Evolutionary conservation across 2,888 invertebrate genomes (phyloP), one percentile per base, ranked within the genome.

Genomic region (Gymnosoma rotundatum): DNA sequence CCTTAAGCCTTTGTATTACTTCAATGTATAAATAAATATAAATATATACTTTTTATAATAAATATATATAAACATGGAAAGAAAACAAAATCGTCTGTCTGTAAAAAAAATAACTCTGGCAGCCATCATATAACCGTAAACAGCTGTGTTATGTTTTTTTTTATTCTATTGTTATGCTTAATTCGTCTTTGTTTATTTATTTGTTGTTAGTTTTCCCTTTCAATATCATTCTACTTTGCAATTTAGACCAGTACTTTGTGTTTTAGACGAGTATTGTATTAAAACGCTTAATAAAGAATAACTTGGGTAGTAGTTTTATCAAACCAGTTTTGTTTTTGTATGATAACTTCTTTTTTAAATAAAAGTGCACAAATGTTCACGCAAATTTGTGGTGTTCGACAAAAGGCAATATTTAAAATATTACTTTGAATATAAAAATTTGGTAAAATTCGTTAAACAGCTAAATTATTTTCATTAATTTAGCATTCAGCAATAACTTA

Each of bases 81-180:
- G 32, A 32, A 8, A 32, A 8, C 6, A 32, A 7, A 32, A 32
- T 32, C 8, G 8, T 2, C 32, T 32, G 32, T 32, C 8, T 2
- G 32, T 32, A 32, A 32, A 32, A 32, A 5, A 2, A 7, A 0
- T 6, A 32, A 6, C 2, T 32, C 32, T 32, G 32, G 32, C 32
- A 32, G 32, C 32, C 32, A 7, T 5, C 5, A 2, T 32, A 4
- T 4, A 4, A 32, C 8, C 8, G 32, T 32, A 21, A 56, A 73
- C 83, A 78, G 72, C 78, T 83, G 83, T 14, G 2, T 42, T 42
- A 21, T 78, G 66, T 73, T 58, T 72, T 63, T n/a, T 73, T 12
- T 21, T 21, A 14, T 61, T 72, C 14, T 67, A 12, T 72, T 60
- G 54, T 69, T 2, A 36, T 18, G 0, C 2, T 9, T 32, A 3